Percentiles rank a stretch among this genome's conserved stretches.
phyloP scores from a whole-genome alignment of 2,888 invertebrate genomes.

The Synergus japonicus region DNA sequence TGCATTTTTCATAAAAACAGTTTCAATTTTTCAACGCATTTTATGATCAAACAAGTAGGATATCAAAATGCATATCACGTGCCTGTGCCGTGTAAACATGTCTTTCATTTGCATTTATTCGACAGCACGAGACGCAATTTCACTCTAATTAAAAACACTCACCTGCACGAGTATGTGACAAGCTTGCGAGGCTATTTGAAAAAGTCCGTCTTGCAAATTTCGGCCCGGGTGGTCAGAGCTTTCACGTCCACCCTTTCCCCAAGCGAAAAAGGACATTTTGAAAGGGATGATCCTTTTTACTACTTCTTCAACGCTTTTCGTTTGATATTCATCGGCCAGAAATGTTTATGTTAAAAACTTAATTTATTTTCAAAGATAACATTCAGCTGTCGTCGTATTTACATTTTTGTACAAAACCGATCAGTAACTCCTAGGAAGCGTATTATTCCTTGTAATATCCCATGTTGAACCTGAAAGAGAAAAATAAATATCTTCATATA shows the following conservation, averaged over 20 bases:
- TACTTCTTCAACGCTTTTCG: constrained; percentile 26
- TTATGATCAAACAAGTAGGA: constrained; percentile 14
- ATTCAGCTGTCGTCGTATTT: constrained; percentile 30
- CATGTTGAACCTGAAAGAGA: constrained; percentile 2
- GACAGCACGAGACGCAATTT: constrained; percentile 40
- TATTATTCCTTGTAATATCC: background rate
- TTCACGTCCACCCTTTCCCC: constrained; percentile 64
- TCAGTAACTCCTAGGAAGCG: background rate
- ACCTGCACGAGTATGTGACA: constrained; percentile 88
- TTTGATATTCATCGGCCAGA: constrained; percentile 45
- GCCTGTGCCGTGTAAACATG: constrained; percentile 38
- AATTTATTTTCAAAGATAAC: constrained; percentile 34
- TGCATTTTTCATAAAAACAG: constrained; percentile 4
- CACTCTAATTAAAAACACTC: constrained; percentile 63
- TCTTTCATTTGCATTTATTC: constrained; percentile 40
- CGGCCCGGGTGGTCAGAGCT: constrained; percentile 71
- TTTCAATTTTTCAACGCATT: constrained; percentile 30
- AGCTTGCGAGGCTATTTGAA: constrained; percentile 88
- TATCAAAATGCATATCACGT: constrained; percentile 37
- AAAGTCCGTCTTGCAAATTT: constrained; percentile 86
- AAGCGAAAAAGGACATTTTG: constrained; percentile 72
- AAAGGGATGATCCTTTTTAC: constrained; percentile 29
- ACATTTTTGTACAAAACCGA: constrained; percentile 11
- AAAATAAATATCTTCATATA: background rate
- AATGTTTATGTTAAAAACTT: constrained; percentile 21